phyloP scores from a whole-genome alignment of 2,797 vertebrate species.

The Vultur gryphus region DNA sequence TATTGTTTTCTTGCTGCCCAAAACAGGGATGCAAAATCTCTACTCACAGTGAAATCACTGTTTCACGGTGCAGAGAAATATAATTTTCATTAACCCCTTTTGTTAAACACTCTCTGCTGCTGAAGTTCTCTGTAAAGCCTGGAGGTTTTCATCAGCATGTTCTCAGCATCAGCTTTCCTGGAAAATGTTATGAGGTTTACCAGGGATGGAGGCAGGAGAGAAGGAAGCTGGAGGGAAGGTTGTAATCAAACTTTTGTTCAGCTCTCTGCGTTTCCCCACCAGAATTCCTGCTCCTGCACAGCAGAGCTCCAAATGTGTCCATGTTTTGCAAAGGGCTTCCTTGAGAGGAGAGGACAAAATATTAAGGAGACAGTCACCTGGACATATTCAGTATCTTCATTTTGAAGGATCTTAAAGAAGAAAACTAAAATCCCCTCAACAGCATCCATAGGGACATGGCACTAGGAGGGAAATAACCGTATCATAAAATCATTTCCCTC shows the following conservation, averaged over 20 bases:
- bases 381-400: background rate
- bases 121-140: background rate
- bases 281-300: background rate
- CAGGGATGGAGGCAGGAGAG: background rate
- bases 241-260: background rate
- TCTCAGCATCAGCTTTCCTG: background rate
- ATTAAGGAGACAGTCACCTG: background rate
- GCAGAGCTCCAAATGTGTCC: background rate
- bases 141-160: background rate
- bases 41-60: background rate
- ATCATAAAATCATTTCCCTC: background rate
- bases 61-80: accelerated
- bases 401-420: background rate
- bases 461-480: background rate
- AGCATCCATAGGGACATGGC: background rate
- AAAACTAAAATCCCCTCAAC: background rate
- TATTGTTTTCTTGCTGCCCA: background rate
- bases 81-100: background rate
- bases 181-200: background rate
- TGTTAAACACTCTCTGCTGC: background rate
- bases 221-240: background rate
- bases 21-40: background rate
- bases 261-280: background rate
- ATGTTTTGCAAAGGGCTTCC: background rate
- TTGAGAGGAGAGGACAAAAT: background rate